Evolutionary conservation across 2,888 invertebrate genomes (phyloP).

Genomic region (Gymnoscelis rufifasciata): DNA sequence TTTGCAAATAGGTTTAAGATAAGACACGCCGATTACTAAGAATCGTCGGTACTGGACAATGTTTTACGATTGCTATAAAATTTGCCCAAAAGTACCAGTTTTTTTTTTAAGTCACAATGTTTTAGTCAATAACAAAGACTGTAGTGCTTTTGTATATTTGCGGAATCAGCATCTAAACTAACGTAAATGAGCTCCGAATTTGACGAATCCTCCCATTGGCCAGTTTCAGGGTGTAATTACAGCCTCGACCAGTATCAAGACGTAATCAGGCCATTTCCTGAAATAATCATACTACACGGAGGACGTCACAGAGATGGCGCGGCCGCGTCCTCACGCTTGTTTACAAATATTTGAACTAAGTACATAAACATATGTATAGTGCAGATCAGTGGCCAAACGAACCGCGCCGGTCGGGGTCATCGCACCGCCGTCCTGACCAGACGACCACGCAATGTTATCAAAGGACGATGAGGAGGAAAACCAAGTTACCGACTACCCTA

Average conservation of each 20-base stretch:
- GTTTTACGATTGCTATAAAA: too few species aligned
- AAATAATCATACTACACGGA: not conserved
- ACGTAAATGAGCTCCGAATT: too few species aligned
- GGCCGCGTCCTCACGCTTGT: constrained; percentile 2
- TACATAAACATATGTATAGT: constrained; percentile 7
- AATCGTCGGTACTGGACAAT: too few species aligned
- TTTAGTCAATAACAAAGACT: too few species aligned
- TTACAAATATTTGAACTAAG: constrained; percentile 9
- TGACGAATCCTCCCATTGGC: too few species aligned
- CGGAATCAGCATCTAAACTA: too few species aligned
- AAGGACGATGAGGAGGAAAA: constrained; percentile 46
- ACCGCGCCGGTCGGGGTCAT: constrained; percentile 13
- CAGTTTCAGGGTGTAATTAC: too few species aligned
- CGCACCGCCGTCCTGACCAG: constrained; percentile 18
- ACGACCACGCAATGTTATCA: constrained; percentile 23
- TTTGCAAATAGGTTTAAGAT: too few species aligned
- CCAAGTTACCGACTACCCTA: constrained; percentile 29
- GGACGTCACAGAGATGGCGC: not conserved
- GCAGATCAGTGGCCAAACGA: constrained; percentile 16
- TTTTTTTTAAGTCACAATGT: too few species aligned
- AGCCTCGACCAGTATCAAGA: not conserved
- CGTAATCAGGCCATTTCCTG: not conserved
- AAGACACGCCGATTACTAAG: too few species aligned
- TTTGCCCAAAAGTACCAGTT: too few species aligned
- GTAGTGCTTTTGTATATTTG: too few species aligned